These are phyloP conservation scores for Formica exsecta DNA, from an alignment of 1,140 invertebrate genomes.

Conservation along the genomic window DNA sequence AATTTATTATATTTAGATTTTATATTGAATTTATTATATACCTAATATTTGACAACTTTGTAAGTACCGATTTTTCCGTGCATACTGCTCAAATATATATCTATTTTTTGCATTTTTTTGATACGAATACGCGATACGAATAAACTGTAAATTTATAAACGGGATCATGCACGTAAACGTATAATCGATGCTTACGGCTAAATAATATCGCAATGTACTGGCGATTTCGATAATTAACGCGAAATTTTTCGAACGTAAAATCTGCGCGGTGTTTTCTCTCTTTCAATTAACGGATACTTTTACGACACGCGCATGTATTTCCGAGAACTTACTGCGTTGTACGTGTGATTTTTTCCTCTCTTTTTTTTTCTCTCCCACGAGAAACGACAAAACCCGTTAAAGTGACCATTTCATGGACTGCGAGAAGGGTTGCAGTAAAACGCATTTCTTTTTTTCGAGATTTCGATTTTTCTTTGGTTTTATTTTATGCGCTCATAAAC, in stretches of 20 bases:
- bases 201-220: slow-evolving; percentile 16
- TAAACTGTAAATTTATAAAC: slow-evolving; percentile 1
- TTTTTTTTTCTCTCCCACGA: neutral
- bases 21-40: neutral
- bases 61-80: neutral
- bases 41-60: neutral
- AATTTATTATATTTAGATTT: too few relatives aligned
- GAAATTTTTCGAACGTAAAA: slow-evolving; percentile 11
- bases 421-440: slow-evolving; percentile 40
- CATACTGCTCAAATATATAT: neutral
- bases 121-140: neutral
- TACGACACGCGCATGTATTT: slow-evolving; percentile 22
- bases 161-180: neutral
- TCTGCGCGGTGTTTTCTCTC: neutral
- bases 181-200: neutral
- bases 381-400: slow-evolving; percentile 7
- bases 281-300: slow-evolving; percentile 37
- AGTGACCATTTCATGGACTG: slow-evolving; percentile 6
- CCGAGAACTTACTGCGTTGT: neutral
- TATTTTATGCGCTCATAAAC: slow-evolving; percentile 34
- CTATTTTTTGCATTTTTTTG: neutral
- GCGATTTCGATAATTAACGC: slow-evolving; percentile 22
- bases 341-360: neutral
- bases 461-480: neutral
- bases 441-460: slow-evolving; percentile 39